Evolutionary conservation across 2,888 invertebrate species (phyloP).

Genomic region (Platycheirus rosarum): DNA sequence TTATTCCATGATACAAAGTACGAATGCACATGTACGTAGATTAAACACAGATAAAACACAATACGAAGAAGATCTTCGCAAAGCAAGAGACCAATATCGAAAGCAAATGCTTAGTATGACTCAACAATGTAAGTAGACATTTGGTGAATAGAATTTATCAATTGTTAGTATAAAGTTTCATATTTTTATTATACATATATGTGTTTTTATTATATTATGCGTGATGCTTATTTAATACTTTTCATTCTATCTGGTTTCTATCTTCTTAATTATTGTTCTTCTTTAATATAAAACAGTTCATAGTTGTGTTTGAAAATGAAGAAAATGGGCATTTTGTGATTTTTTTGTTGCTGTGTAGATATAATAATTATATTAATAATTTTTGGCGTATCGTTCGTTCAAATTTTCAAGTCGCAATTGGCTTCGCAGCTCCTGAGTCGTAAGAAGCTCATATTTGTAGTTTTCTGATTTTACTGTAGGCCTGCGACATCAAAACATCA

Average conservation of each 20-base stretch:
- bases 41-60: constrained; percentile 92
- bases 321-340: constrained; percentile 44
- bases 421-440: too few species aligned
- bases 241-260: constrained; percentile 60
- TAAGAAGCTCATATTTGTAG: too few species aligned
- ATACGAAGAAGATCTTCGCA: constrained; percentile 93
- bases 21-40: constrained; percentile 95
- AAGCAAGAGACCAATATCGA: constrained; percentile 92
- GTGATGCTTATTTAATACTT: constrained; percentile 61
- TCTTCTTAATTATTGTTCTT: constrained; percentile 60
- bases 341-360: constrained; percentile 20
- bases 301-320: neutral
- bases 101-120: constrained; percentile 93
- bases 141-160: constrained; percentile 30
- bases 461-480: too few species aligned
- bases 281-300: constrained; percentile 33
- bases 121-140: constrained; percentile 92
- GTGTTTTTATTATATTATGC: constrained; percentile 42
- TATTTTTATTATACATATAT: constrained; percentile 15
- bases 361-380: too few species aligned
- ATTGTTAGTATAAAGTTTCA: neutral
- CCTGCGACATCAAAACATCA: too few species aligned
- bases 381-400: too few species aligned
- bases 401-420: too few species aligned
- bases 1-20: constrained; percentile 97